Evolutionary conservation across 2,113 vertebrate species (phyloP).

Genomic region (Brachyistius frenatus): DNA sequence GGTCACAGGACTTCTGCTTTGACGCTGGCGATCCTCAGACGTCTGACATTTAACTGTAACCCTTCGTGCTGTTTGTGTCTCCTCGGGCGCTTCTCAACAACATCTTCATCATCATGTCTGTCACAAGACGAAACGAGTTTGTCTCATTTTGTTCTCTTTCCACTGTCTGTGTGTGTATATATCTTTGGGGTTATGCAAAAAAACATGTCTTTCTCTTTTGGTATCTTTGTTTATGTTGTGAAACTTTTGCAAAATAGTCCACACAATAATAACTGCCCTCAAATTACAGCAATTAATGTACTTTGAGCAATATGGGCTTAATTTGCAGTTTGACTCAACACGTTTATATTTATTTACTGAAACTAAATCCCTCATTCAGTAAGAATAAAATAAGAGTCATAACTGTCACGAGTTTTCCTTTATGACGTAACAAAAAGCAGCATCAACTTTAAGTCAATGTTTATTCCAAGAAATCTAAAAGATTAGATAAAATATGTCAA

Average conservation of each 20-base stretch:
- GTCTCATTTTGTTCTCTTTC: not conserved
- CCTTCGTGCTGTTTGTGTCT: not conserved
- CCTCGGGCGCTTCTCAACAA: conserved; percentile 20
- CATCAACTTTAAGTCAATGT: no score
- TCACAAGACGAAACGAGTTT: conserved; percentile 12
- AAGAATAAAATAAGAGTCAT: no score
- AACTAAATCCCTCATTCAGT: no score
- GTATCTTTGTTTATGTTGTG: not conserved
- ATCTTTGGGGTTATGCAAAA: not conserved
- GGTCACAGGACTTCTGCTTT: conserved; percentile 26
- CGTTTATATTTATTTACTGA: no score
- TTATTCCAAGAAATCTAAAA: no score
- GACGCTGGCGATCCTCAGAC: not conserved
- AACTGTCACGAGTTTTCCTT: no score
- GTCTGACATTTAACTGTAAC: conserved; percentile 40
- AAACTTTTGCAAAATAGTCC: not conserved
- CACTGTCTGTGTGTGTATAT: not conserved
- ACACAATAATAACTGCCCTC: no score
- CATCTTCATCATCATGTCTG: conserved; percentile 16
- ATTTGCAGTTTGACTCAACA: no score
- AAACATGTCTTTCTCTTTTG: not conserved
- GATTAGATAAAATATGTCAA: no score
- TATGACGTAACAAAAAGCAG: no score
- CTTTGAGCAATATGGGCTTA: no score
- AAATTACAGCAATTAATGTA: no score